Evolutionary conservation across 2,113 vertebrate species (phyloP).

Genomic region (Anas platyrhynchos): DNA sequence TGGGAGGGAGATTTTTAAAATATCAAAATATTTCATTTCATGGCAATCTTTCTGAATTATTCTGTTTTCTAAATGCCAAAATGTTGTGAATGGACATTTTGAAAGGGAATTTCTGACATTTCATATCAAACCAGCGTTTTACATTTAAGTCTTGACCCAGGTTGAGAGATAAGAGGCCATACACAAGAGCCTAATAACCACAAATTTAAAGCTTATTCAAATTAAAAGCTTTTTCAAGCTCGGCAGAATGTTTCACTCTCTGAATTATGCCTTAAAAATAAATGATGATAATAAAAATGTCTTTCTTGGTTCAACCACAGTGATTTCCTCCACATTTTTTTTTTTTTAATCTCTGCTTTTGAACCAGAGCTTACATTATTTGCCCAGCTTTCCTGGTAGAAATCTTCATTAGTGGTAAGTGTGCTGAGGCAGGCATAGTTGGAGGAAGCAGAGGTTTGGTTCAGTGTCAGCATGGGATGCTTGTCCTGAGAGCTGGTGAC

Average conservation of each 20-base stretch:
- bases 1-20: slow-evolving; percentile 6
- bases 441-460: background rate
- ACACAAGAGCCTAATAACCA: background rate
- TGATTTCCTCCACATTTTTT: background rate
- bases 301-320: background rate
- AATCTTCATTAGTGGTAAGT: background rate
- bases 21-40: slow-evolving; percentile 32
- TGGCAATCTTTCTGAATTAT: background rate
- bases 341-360: background rate
- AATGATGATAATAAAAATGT: background rate
- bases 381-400: background rate
- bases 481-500: background rate
- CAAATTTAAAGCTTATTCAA: background rate
- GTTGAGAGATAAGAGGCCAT: slow-evolving; percentile 19
- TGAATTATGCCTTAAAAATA: background rate
- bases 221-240: slow-evolving; percentile 22
- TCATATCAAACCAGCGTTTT: slow-evolving; percentile 7
- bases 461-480: background rate
- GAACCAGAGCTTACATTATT: background rate
- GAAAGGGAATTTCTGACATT: slow-evolving; percentile 49
- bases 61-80: slow-evolving; percentile 40
- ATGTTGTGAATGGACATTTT: slow-evolving; percentile 16
- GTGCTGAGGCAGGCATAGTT: background rate
- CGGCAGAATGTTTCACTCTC: background rate
- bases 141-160: slow-evolving; percentile 16